Conservation (phyloP, 2,797 vertebrate species). For the Parauchenoglanis punctatus region DNA sequence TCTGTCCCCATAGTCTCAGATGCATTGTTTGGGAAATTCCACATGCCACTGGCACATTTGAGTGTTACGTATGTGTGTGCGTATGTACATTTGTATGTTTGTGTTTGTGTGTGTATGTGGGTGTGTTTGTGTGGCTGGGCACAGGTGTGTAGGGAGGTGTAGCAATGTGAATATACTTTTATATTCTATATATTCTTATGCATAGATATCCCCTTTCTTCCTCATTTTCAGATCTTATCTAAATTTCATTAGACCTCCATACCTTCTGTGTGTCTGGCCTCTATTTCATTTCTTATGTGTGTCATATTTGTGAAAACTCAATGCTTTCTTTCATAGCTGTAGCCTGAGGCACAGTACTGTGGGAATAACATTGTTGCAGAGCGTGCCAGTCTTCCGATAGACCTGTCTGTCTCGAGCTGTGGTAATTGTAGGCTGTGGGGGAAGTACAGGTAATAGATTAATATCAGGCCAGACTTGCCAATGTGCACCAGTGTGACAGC, state of each 20-base stretch:
- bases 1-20: conserved; percentile 52
- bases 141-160: neutral
- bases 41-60: conserved; percentile 22
- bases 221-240: conserved; percentile 37
- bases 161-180: neutral
- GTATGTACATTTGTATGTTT: neutral
- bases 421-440: conserved; percentile 64
- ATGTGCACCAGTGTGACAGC: conserved; percentile 68
- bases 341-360: conserved; percentile 44
- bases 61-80: neutral
- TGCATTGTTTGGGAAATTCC: conserved; percentile 48
- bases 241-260: conserved; percentile 24
- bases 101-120: neutral
- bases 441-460: conserved; percentile 80
- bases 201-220: neutral
- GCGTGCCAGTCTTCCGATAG: conserved; percentile 49
- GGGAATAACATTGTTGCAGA: conserved; percentile 52
- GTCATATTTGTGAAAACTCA: conserved; percentile 51
- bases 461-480: conserved; percentile 72
- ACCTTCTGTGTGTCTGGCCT: conserved; percentile 17
- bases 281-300: conserved; percentile 38
- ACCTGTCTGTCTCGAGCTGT: conserved; percentile 46
- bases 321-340: conserved; percentile 54
- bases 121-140: neutral
- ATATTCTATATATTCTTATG: neutral